Percentiles rank a stretch among this genome's conserved stretches.
Conservation (phyloP, 1,140 invertebrate species). For the Drosophila chauvacae region DNA sequence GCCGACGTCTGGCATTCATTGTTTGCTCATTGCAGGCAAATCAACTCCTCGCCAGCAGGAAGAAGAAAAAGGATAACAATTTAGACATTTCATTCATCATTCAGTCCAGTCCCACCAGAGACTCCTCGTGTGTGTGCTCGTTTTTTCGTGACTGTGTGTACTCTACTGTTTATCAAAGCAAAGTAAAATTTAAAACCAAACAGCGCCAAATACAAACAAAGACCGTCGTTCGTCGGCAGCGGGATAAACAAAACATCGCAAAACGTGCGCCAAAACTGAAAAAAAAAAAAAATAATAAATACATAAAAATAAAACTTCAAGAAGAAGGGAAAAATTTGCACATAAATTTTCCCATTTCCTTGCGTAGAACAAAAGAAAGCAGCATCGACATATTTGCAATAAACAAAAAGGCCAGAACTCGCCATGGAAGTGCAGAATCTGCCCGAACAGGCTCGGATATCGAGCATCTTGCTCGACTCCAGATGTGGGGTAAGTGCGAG, state of each 20-base stretch:
- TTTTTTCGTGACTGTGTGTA: slow-evolving; percentile 25
- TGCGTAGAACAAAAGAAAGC: slow-evolving; percentile 44
- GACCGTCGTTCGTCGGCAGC: slow-evolving; percentile 25
- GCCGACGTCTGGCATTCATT: slow-evolving; percentile 70
- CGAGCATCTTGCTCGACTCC: slow-evolving; percentile 68
- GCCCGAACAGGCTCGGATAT: slow-evolving; percentile 59
- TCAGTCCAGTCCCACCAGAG: slow-evolving; percentile 4
- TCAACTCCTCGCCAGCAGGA: slow-evolving; percentile 30
- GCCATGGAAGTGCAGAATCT: slow-evolving; percentile 75
- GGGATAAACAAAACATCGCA: slow-evolving; percentile 66
- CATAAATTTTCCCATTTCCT: slow-evolving; percentile 52
- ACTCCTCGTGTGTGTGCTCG: slow-evolving; percentile 5
- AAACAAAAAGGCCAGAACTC: slow-evolving; percentile 35
- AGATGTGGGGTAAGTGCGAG: slow-evolving; percentile 79
- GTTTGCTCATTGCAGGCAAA: slow-evolving; percentile 61
- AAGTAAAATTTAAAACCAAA: slow-evolving; percentile 60
- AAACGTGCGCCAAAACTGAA: slow-evolving; percentile 64
- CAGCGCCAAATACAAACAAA: slow-evolving; percentile 62
- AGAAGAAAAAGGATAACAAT: slow-evolving; percentile 14
- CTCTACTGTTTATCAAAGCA: slow-evolving; percentile 55
- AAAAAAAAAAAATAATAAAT: slow-evolving; percentile 27
- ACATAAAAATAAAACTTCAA: not conserved
- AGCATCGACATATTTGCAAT: slow-evolving; percentile 49
- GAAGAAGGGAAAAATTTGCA: slow-evolving; percentile 38
- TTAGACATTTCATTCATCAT: slow-evolving; percentile 30